Evolutionary conservation across 30 jellyfish, hydroid and myxozoan species (phyloP), one percentile per base, ranked within the genome.

Genomic region (Hydra vulgaris): DNA sequence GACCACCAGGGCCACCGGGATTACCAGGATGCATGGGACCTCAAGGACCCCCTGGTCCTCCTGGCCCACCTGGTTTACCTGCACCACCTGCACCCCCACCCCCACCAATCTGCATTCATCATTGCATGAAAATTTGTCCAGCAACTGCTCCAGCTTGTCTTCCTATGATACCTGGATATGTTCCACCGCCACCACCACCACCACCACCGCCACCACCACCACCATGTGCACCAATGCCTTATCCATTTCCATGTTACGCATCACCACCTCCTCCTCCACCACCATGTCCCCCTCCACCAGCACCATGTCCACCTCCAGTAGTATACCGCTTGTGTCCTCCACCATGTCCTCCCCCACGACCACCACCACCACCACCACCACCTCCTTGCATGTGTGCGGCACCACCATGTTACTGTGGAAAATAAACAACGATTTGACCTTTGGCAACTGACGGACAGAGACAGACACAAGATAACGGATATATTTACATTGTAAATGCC

Each of bases 11-110:
- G 72, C 95, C 96, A 71, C 97, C 97, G 85, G 95, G 95, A 70
- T 86, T 85, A 40, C 97, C 97, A 85, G 95, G 97, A 77, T 92
- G 92, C 66, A 75, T 85, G 82, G 95, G 95, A 82, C 92, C 97
- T 66, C 76, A 82, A 71, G 95, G 95, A 81, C 97, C 97, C 53
- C 91, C 97, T 16, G 95, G 95, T 70, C 95, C 97, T 69, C 93
- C 93, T 19, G 95, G 95, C 0, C 90, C 97, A 82, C 97, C 97
- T 54, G 95, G 97, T 27, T 86, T 88, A 24, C 97, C 97, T 17
- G 95, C 97, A 53, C 95, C 95, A 82, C 93, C 97, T 71, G 95
- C 97, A 72, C 95, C 97, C 73, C 97, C 97, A 81, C 91, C 98
- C 52, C 97, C 97, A 82, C 97, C 97, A 87, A 86, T 90, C 90